Base-by-base conservation (phyloP, 2,113 vertebrate species). In the Peucedramus taeniatus region DNA sequence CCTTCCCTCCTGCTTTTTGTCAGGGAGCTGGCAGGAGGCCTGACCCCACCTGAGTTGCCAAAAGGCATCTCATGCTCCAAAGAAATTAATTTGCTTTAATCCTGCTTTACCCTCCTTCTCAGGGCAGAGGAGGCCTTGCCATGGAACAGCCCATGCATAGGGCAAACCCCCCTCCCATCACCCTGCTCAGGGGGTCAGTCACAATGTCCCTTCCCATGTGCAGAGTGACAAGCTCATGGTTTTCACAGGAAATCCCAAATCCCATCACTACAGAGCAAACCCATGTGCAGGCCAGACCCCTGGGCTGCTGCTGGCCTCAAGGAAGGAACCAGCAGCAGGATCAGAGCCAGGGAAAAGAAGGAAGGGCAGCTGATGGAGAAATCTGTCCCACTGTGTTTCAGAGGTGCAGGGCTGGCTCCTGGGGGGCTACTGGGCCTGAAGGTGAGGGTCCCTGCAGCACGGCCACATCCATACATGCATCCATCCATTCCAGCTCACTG, bases 121-220 rank as follows among this genome's bases (percentile, higher is more conserved):
- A 56, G 30, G 31, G 20, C 64, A 81, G 47, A 49, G 10, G 27
- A 81, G 14, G 27, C 13, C 16, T 23, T 72, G 31, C 24, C 49
- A 19, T 0, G 3, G 39, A 68, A 37, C 44, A 81, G 49, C 21
- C 39, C 5, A 0, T 8, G 26, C 8, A 28, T 0, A 18, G 49
- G 28, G 33, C 33, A 74, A 72, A 19, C 3, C 8, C 9, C 27
- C 35, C 14, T 59, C 49, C 40, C 54, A 40, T 8, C 13, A 3
- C 17, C 11, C 33, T 16, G 22, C 39, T 24, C 4, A 3, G 44
- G n/a, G 23, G 21, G 35, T 19, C 59, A 21, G 28, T 45, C 49
- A 63, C 44, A 10, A 9, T 5, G 26, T 37, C 26, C 19, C 23
- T 69, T 72, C 35, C 44, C 49, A 6, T 1, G 14, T 7, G 24